These are phyloP conservation scores for Tragelaphus eurycerus DNA, from an alignment of 2,797 vertebrate species.

Conservation along the genomic window DNA sequence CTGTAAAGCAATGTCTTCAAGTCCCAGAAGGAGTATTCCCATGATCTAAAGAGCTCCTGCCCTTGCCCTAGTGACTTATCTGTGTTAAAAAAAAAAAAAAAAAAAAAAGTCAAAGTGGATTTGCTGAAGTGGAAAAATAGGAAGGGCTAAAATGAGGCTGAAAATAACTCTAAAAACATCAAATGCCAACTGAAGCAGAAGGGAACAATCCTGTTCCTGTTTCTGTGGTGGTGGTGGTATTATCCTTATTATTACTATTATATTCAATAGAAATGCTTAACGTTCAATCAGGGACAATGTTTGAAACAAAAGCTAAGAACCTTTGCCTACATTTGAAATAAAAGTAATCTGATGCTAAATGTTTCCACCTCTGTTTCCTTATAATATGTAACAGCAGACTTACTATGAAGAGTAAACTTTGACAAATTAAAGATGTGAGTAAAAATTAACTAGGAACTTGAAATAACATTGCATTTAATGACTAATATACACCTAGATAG, in stretches of 20 bases:
- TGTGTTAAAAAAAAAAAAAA: neutral
- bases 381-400: neutral
- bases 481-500: too few relatives aligned
- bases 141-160: neutral
- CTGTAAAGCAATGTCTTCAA: neutral
- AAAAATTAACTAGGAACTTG: neutral
- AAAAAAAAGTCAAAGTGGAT: neutral
- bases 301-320: conserved; percentile 11
- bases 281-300: neutral
- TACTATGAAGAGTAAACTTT: neutral
- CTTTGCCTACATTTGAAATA: neutral
- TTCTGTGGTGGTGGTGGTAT: neutral
- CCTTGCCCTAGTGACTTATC: neutral
- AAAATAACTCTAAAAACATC: neutral
- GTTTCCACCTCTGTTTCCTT: neutral
- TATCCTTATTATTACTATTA: neutral
- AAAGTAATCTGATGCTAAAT: neutral
- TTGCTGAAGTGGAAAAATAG: neutral
- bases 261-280: neutral
- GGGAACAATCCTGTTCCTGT: neutral
- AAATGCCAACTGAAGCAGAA: neutral
- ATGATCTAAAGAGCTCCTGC: neutral
- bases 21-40: neutral
- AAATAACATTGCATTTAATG: neutral
- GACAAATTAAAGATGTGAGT: neutral